phyloP scores from a whole-genome alignment of 2,888 invertebrate genomes.

The Ferdinandea cuprea region DNA sequence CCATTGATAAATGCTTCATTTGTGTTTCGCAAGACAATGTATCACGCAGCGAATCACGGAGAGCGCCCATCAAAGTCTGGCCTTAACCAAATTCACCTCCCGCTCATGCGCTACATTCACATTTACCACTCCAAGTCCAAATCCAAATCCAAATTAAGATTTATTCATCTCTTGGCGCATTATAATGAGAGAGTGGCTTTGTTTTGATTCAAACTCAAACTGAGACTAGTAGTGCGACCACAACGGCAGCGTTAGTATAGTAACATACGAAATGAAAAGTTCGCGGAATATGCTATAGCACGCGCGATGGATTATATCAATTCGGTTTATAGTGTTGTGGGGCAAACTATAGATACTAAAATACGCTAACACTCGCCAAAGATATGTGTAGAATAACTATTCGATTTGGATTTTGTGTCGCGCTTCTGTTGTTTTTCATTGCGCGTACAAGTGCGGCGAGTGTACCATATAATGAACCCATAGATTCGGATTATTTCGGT shows the following conservation, averaged over 20 bases:
- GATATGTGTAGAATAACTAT: slow-evolving; percentile 58
- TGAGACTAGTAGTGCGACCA: slow-evolving; percentile 34
- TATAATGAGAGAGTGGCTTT: slow-evolving; percentile 43
- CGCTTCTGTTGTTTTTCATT: slow-evolving; percentile 41
- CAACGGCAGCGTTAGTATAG: slow-evolving; percentile 46
- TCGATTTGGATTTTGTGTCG: slow-evolving; percentile 38
- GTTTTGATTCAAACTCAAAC: slow-evolving; percentile 48
- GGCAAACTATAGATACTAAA: slow-evolving; percentile 34
- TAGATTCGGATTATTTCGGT: slow-evolving; percentile 35
- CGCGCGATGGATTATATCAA: slow-evolving; percentile 48
- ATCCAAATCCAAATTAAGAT: slow-evolving; percentile 37
- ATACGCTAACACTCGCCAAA: slow-evolving; percentile 33
- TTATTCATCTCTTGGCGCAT: slow-evolving; percentile 53
- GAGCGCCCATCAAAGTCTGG: slow-evolving; percentile 20
- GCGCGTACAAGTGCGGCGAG: slow-evolving; percentile 42
- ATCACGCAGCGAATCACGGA: slow-evolving; percentile 15
- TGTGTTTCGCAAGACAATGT: slow-evolving; percentile 25
- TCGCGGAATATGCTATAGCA: slow-evolving; percentile 47
- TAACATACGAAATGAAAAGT: slow-evolving; percentile 62
- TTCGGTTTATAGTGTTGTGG: slow-evolving; percentile 45
- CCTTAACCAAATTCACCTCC: slow-evolving; percentile 34
- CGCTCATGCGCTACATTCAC: slow-evolving; percentile 41
- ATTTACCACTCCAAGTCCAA: slow-evolving; percentile 46
- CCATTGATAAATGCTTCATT: slow-evolving; percentile 21
- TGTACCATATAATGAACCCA: slow-evolving; percentile 34